phyloP scores from a whole-genome alignment of 1,140 invertebrate species.

The Venturia canescens region DNA sequence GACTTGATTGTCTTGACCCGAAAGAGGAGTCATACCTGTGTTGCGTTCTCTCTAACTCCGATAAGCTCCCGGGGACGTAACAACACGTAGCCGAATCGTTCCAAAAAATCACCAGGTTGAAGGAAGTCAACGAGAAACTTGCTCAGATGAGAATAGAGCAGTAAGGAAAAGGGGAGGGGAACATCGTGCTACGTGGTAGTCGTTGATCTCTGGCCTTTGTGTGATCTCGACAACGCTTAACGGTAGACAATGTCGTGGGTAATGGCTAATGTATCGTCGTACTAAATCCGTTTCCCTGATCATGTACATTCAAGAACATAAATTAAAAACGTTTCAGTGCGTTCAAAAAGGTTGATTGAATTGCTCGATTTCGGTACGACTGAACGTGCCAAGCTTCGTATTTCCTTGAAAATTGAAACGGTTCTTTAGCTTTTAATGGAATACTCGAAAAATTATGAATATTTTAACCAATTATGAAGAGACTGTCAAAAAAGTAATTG shows the following conservation, averaged over 20 bases:
- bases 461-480: too few species aligned
- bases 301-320: neutral
- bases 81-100: neutral
- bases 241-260: slow-evolving; percentile 74
- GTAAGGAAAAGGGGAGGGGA: slow-evolving; percentile 52
- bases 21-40: too few species aligned
- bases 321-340: neutral
- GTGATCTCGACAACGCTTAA: slow-evolving; percentile 67
- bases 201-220: slow-evolving; percentile 55
- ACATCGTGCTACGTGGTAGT: slow-evolving; percentile 61
- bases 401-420: too few species aligned
- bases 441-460: too few species aligned
- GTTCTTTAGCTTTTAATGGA: too few species aligned
- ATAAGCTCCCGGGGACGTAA: neutral
- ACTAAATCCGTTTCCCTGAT: slow-evolving; percentile 65
- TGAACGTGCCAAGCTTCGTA: too few species aligned
- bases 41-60: too few species aligned
- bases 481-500: too few species aligned
- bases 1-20: too few species aligned
- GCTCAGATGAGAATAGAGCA: neutral
- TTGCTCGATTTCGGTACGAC: too few species aligned
- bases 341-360: too few species aligned
- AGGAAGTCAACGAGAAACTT: neutral
- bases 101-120: neutral
- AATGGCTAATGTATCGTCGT: slow-evolving; percentile 73